Base-by-base conservation (phyloP, 2,797 vertebrate species). In the Tangara arthus region DNA sequence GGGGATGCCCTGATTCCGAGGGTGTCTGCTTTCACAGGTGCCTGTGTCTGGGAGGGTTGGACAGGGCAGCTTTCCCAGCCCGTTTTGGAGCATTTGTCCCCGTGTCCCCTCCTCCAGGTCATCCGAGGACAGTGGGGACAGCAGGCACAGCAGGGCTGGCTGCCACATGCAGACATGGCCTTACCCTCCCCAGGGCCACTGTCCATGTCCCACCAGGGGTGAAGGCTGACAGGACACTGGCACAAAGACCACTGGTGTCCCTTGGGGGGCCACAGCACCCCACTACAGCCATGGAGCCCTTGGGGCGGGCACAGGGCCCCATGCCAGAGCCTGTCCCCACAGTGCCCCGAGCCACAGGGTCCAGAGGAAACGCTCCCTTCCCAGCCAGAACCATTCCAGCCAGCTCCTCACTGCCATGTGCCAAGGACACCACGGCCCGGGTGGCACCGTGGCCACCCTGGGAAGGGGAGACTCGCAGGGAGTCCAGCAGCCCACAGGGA, bases 401-500 rank as follows among this genome's bases (percentile, higher is more conserved):
- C 23, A 3, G 34, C 39, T 85, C 56, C 47, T 39, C 19, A 0
- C 32, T 4, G 3, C n/a, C 13, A 2, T 27, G 11, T 35, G 75
- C 87, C 87, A 72, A 76, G 78, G 78, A 79, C 78, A 77, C 12
- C 12, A 0, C 0, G 0, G 73, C 50, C 77, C 0, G 0, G 9
- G 50, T 3, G 4, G 55, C 59, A 35, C 39, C 0, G 0, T 0
- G 0, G 44, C 20, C 63, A 69, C 52, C 22, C 41, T 0, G 0
- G 22, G 28, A 35, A 23, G 3, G 16, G 50, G 64, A 15, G 9
- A 53, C 21, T 65, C 0, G 0, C 19, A 52, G 39, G 37, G 34
- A 39, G 53, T 13, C 13, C 10, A 4, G 72, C 42, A 56, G n/a
- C 53, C 24, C 18, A 8, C 18, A 32, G 17, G 21, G 32, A 34